A percentile compares a stretch with the other conserved stretches of the same genome.
These are phyloP conservation scores for Philypnodon macrostomus DNA, from an alignment of 2,797 vertebrate genomes.

Conservation along the genomic window DNA sequence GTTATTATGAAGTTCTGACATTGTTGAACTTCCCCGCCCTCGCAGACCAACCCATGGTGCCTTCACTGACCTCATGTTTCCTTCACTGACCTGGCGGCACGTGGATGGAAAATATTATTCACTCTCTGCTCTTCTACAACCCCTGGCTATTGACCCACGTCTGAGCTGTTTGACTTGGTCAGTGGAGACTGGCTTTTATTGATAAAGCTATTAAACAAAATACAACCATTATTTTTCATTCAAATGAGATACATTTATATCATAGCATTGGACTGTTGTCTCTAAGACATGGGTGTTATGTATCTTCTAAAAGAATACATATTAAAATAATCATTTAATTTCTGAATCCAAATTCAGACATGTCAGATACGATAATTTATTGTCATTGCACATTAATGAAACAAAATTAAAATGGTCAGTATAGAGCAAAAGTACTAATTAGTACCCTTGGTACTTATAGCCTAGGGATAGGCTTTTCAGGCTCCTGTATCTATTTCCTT, in stretches of 20 bases:
- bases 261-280: no score
- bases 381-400: no score
- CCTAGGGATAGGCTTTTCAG: no score
- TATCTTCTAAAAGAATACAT: no score
- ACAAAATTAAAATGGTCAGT: no score
- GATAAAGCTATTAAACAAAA: neutral
- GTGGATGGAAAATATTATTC: neutral
- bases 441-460: no score
- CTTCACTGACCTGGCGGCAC: neutral
- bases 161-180: neutral
- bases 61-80: neutral
- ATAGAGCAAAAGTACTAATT: no score
- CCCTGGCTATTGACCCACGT: neutral
- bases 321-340: no score
- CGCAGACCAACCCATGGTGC: neutral
- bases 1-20: neutral
- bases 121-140: neutral
- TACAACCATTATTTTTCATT: neutral
- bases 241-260: neutral
- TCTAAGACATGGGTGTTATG: no score
- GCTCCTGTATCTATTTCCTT: no score
- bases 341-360: no score
- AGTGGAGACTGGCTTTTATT: neutral
- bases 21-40: neutral
- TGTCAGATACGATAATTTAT: no score